Base-by-base conservation (phyloP, 1,140 invertebrate genomes). In the Pseudomyrmex gracilis region DNA sequence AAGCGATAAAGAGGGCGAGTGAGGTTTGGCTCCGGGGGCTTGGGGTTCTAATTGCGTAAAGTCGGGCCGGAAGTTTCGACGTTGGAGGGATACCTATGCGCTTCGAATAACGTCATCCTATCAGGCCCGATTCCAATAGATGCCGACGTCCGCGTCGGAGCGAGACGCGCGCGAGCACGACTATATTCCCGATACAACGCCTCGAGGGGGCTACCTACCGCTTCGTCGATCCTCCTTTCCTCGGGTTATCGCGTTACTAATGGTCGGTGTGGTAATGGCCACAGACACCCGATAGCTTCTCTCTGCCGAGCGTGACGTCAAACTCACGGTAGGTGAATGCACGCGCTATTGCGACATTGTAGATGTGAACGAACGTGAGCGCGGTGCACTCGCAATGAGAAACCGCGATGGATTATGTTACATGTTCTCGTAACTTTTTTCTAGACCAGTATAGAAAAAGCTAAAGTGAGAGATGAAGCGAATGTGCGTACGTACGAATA, bases 221-320 rank as follows among this genome's bases (percentile, higher is more conserved):
- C 49, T 84, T 85, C 82, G 73, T 60, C 88, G 82, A 78, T 87
- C 78, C 73, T 87, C 78, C 85, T 89, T 90, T 87, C 87, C 85
- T 66, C 74, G 76, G 82, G 87, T 90, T 90, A 90, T 91, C 90
- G 87, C 80, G 74, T 91, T 90, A 91, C 90, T 90, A 90, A 91
- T 91, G 90, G 89, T 85, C 85, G 87, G 82, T 73, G 80, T 74
- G 83, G 82, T 90, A 90, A 91, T 90, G 87, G 90, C 85, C 82
- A 67, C 88, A 82, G 88, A 87, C 88, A 91, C 73, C 84, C 85
- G 90, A 91, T 90, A 91, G 83, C 88, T 85, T 82, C 71, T 78
- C 80, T 82, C 68, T 53, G 43, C 34, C 55, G 9, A 74, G 74
- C 68, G 66, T 84, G 76, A 89, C 87, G 87, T 78, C 20, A 55